Conservation (phyloP, 2,888 invertebrate species). For the Hybos culiciformis region DNA sequence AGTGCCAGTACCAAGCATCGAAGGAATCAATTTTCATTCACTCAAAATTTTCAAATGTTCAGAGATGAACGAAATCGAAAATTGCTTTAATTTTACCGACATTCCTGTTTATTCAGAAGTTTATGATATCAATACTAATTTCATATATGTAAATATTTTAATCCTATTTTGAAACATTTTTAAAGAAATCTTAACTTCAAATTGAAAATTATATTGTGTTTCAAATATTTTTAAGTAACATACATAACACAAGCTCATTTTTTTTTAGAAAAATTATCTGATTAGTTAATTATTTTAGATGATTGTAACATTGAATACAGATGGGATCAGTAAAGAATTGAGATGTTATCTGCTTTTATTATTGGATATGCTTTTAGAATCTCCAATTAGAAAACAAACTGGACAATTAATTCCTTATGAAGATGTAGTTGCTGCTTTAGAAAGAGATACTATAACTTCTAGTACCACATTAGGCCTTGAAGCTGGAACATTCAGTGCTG, state of each 20-base stretch:
- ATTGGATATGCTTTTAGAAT: conserved; percentile 61
- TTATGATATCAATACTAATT: conserved; percentile 68
- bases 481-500: conserved; percentile 47
- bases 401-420: conserved; percentile 37
- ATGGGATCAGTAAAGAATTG: conserved; percentile 41
- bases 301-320: conserved; percentile 57
- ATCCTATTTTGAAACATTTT: too few relatives aligned
- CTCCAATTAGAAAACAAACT: conserved; percentile 44
- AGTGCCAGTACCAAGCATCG: conserved; percentile 61
- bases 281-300: conserved; percentile 43
- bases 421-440: conserved; percentile 63
- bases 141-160: conserved; percentile 53
- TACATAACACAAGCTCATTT: neutral
- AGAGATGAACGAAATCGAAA: conserved; percentile 32
- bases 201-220: too few relatives aligned
- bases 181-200: too few relatives aligned
- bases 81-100: conserved; percentile 44
- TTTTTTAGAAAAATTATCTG: neutral
- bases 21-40: conserved; percentile 54
- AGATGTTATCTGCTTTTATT: conserved; percentile 63
- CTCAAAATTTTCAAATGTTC: conserved; percentile 31
- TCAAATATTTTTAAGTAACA: neutral
- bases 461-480: conserved; percentile 50
- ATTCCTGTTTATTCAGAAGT: conserved; percentile 63
- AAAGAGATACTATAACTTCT: conserved; percentile 56